These are phyloP conservation scores for Lagorchestes hirsutus DNA, from an alignment of 2,797 vertebrate genomes.

Conservation along the genomic window DNA sequence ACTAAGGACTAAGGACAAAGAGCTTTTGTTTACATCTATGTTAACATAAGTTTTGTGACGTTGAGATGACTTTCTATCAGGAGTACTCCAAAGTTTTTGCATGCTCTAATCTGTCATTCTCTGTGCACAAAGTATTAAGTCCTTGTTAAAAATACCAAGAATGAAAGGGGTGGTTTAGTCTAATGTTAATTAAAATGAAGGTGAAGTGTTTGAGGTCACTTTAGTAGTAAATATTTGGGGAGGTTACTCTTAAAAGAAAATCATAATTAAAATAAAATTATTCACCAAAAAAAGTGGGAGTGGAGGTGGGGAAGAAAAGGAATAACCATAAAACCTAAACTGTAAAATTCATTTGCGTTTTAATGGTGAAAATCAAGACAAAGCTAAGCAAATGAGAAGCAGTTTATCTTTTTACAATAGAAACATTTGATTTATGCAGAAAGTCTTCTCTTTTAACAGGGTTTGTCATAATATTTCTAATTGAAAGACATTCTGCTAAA, in stretches of 20 bases:
- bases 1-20: not conserved
- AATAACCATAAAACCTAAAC: not conserved
- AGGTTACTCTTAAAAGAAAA: not conserved
- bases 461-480: not conserved
- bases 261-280: not conserved
- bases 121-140: not conserved
- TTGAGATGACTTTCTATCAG: not conserved
- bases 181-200: not conserved
- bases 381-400: not conserved
- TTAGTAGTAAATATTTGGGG: not conserved
- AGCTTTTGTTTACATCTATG: not conserved
- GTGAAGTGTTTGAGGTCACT: not conserved
- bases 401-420: not conserved
- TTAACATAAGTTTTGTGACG: too few relatives aligned
- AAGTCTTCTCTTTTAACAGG: not conserved
- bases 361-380: too few relatives aligned
- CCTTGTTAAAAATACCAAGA: not conserved
- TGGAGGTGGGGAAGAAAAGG: not conserved
- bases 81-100: rapidly evolving
- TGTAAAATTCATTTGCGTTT: not conserved
- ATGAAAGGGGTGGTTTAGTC: not conserved
- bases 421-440: not conserved
- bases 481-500: not conserved
- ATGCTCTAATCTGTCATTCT: too few relatives aligned
- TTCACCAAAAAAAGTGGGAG: not conserved